A percentile compares a stretch with the other conserved stretches of the same genome.
phyloP scores from a whole-genome alignment of 2,888 invertebrate genomes.

The Dione vanillae region DNA sequence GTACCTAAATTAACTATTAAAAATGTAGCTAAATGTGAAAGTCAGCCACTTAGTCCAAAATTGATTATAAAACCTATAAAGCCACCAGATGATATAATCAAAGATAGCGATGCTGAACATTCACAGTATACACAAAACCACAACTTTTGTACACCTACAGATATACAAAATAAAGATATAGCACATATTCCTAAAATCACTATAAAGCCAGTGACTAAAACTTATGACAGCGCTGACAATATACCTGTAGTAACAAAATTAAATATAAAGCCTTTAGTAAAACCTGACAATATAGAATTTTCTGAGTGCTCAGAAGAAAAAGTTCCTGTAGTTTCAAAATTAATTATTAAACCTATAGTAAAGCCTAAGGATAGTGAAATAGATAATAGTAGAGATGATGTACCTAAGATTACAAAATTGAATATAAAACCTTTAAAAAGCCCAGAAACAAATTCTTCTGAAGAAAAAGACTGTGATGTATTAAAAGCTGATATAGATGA shows the following conservation, averaged over 20 bases:
- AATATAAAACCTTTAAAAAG: slow-evolving; percentile 82
- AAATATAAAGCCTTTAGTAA: slow-evolving; percentile 79
- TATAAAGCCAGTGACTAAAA: slow-evolving; percentile 79
- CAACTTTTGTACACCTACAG: slow-evolving; percentile 43
- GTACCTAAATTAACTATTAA: slow-evolving; percentile 78
- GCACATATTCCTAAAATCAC: slow-evolving; percentile 80
- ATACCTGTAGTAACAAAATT: slow-evolving; percentile 75
- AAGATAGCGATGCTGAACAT: slow-evolving; percentile 54
- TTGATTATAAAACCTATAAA: slow-evolving; percentile 79
- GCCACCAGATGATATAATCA: slow-evolving; percentile 61
- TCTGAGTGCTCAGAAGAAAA: slow-evolving; percentile 66
- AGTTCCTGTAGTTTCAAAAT: slow-evolving; percentile 82
- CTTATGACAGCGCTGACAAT: slow-evolving; percentile 63
- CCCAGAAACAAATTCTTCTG: slow-evolving; percentile 72
- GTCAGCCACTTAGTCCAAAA: slow-evolving; percentile 76
- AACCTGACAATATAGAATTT: slow-evolving; percentile 68
- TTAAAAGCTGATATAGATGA: slow-evolving; percentile 68
- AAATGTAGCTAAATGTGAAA: slow-evolving; percentile 68
- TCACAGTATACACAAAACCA: slow-evolving; percentile 8
- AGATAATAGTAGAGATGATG: slow-evolving; percentile 74
- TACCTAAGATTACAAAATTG: slow-evolving; percentile 82
- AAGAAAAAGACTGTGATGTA: slow-evolving; percentile 78
- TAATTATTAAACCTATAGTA: slow-evolving; percentile 82
- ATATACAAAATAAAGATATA: slow-evolving; percentile 55
- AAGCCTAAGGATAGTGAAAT: slow-evolving; percentile 78